phyloP scores from a whole-genome alignment of 2,113 vertebrate species.

The Poecile atricapillus region DNA sequence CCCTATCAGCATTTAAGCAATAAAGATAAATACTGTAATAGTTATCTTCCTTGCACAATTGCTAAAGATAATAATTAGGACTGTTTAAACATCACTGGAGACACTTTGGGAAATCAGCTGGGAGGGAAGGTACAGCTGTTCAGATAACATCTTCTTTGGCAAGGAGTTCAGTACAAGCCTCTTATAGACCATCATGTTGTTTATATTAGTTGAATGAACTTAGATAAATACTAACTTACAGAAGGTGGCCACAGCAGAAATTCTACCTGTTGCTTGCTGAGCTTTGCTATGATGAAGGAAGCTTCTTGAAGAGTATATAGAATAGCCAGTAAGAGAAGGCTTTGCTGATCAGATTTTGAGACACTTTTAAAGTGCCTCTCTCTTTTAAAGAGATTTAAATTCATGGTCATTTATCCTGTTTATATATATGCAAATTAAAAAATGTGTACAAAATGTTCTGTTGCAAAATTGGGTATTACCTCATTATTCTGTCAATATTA shows the following conservation, averaged over 20 bases:
- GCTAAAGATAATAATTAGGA: slow-evolving; percentile 25
- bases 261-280: neutral
- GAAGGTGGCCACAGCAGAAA: neutral
- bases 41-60: slow-evolving; percentile 20
- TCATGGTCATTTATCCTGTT: neutral
- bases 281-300: neutral
- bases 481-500: neutral
- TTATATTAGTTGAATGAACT: neutral
- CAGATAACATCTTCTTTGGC: neutral
- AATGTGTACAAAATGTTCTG: neutral
- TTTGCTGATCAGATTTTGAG: neutral
- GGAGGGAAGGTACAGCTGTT: neutral
- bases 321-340: neutral
- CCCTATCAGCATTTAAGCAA: neutral
- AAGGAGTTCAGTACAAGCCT: neutral
- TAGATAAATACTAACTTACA: neutral
- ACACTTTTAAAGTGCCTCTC: too few relatives aligned
- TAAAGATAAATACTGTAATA: neutral
- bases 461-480: neutral
- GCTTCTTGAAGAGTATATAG: neutral
- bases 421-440: neutral
- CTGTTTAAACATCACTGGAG: neutral
- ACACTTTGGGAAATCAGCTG: neutral
- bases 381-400: neutral
- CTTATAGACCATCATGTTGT: neutral